Conservation (phyloP, 1,140 invertebrate species). For the Zaprionus lachaisei region DNA sequence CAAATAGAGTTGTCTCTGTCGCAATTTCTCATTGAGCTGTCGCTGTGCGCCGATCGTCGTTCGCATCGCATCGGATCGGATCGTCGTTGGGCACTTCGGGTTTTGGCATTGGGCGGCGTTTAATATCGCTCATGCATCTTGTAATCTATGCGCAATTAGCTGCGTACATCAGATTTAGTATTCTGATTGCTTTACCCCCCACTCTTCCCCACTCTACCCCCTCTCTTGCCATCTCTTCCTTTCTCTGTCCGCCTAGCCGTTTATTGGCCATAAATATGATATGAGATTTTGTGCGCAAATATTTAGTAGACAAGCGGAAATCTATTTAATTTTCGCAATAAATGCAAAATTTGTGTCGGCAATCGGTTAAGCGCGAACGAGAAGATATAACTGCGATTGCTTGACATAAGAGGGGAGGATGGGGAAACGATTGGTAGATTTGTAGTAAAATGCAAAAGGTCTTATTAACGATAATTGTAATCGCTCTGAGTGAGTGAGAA, state of each 20-base stretch:
- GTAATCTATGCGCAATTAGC: constrained; percentile 82
- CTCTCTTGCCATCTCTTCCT: constrained; percentile 6
- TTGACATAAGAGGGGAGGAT: too few species aligned
- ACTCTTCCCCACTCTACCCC: constrained; percentile 7
- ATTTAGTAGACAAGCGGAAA: constrained; percentile 59
- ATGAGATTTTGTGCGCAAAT: constrained; percentile 45
- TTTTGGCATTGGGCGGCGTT: constrained; percentile 64
- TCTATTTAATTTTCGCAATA: constrained; percentile 53
- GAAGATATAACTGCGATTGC: constrained; percentile 6
- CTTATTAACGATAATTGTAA: constrained; percentile 1
- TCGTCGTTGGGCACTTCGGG: neutral
- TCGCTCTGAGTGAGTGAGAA: neutral
- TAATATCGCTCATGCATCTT: constrained; percentile 78
- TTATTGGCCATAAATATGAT: constrained; percentile 70
- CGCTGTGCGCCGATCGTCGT: constrained; percentile 35
- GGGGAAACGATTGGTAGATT: neutral
- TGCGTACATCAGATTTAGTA: constrained; percentile 78
- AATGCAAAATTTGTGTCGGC: constrained; percentile 46
- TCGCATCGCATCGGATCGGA: neutral
- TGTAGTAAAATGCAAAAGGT: neutral
- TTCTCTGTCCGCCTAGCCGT: neutral
- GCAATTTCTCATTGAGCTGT: constrained; percentile 80
- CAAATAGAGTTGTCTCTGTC: constrained; percentile 80
- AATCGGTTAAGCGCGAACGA: constrained; percentile 14
- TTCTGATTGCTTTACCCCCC: constrained; percentile 72